Percentiles rank a stretch among this genome's conserved stretches.
Evolutionary conservation across 2,113 vertebrate species (phyloP).

Genomic region (Gracilinanus agilis): DNA sequence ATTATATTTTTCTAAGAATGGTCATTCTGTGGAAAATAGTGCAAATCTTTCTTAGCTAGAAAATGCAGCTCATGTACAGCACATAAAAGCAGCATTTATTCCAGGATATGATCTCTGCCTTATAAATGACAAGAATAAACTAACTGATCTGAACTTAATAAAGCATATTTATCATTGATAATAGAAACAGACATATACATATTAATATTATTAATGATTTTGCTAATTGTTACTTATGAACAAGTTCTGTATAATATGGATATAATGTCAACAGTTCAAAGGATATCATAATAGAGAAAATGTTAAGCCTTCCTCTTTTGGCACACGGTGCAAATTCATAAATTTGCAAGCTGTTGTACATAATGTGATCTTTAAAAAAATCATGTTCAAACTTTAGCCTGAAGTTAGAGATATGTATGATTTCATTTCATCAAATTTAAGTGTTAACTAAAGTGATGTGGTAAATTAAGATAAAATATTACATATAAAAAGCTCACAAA

Average conservation of each 20-base stretch:
- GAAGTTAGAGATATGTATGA: not conserved
- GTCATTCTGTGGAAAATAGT: not conserved
- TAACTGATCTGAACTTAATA: not conserved
- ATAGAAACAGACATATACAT: not conserved
- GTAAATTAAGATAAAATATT: not conserved
- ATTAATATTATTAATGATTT: not conserved
- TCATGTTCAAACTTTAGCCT: not conserved
- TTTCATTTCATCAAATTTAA: not conserved
- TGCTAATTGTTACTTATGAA: not conserved
- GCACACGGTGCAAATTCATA: not conserved
- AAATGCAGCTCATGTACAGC: not conserved
- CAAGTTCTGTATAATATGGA: not conserved
- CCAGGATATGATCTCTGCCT: not conserved
- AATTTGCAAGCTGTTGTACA: not conserved
- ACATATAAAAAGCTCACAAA: not conserved
- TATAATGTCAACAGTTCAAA: not conserved
- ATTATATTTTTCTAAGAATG: not conserved
- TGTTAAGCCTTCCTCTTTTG: not conserved
- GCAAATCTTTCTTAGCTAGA: not conserved
- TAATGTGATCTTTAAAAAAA: not conserved
- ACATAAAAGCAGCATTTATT: not conserved
- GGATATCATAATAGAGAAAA: not conserved
- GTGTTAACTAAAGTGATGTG: not conserved
- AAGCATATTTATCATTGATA: not conserved
- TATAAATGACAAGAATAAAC: not conserved